Evolutionary conservation across 2,888 invertebrate species (phyloP).

Genomic region (Strigamia transsilvanica): DNA sequence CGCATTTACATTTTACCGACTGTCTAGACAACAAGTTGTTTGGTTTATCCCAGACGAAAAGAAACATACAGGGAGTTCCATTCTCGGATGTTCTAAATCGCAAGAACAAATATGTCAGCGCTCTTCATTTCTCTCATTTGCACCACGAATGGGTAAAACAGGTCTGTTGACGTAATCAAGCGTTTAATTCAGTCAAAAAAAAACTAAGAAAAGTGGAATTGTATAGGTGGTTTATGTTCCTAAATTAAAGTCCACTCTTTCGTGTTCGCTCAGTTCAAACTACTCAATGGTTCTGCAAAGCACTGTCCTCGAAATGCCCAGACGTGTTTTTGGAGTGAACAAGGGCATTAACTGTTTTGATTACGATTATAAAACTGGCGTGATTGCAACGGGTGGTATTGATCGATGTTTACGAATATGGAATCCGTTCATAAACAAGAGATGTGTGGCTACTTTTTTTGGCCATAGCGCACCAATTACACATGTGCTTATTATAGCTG

Average conservation of each 20-base stretch:
- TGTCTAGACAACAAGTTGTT: not conserved
- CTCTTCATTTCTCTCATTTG: not conserved
- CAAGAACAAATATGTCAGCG: not conserved
- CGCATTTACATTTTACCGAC: not conserved
- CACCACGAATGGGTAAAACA: constrained; percentile 50
- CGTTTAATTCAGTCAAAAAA: not conserved
- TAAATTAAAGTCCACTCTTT: constrained; percentile 1
- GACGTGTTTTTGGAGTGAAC: not conserved
- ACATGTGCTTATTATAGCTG: not conserved
- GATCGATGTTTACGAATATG: constrained; percentile 38
- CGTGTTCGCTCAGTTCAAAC: constrained; percentile 4
- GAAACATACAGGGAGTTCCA: not conserved
- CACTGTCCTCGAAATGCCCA: not conserved
- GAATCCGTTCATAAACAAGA: constrained; percentile 44
- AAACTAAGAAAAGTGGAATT: not conserved
- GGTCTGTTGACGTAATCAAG: not conserved
- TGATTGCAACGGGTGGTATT: constrained; percentile 50
- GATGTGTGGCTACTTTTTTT: constrained; percentile 2
- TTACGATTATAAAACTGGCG: not conserved
- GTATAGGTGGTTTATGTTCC: constrained; percentile 1
- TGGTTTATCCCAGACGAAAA: not conserved
- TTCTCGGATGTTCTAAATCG: not conserved
- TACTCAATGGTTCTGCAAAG: constrained; percentile 6
- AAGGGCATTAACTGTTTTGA: constrained; percentile 49
- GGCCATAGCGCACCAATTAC: constrained; percentile 46